Base-by-base conservation (phyloP, 2,797 vertebrate genomes). In the Pangasius djambal region DNA sequence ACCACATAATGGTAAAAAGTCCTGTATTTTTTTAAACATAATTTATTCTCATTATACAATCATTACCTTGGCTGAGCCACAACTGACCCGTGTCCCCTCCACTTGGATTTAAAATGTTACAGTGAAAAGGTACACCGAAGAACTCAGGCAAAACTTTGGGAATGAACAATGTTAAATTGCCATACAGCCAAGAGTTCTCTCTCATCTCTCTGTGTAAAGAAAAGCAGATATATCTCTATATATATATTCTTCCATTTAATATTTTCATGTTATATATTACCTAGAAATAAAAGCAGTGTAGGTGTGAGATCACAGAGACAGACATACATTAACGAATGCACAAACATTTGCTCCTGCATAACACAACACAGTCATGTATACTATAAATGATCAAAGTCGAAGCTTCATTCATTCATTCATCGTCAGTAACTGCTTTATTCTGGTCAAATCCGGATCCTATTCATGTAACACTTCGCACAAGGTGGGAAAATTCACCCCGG, bases 41-140 rank as follows among this genome's bases (percentile, higher is more conserved):
- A 22, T 28, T 28, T 61, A 50, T 79, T 50, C 28, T 59, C 0
- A 55, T 55, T 75, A 13, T 34, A 28, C 44, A 25, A 40, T 12
- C 15, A 34, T 52, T 84, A 92, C 91, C 89, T 89, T 87, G 89
- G 1, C 28, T 86, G 0, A 92, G 89, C 55, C 57, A 79, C 13
- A 90, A 50, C 59, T 85, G 25, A 6, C 90, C 90, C 7, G 0
- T n/a, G 3, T 91, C 91, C 0, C 0, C 3, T 25, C 88, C 86
- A 1, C 6, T 63, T 18, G 86, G 48, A 70, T 40, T 91, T 25
- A 87, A 25, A 50, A 89, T 16, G 12, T 52, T 63, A 52, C 89
- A 89, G 5, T 70, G 1, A 69, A 89, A 89, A 70, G 86, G 81
- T 59, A 79, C 3, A 1, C 40, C 63, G 18, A 88, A 88, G 59